These are phyloP conservation scores for Harpagus bidentatus DNA, from an alignment of 2,113 vertebrate species.

Conservation along the genomic window DNA sequence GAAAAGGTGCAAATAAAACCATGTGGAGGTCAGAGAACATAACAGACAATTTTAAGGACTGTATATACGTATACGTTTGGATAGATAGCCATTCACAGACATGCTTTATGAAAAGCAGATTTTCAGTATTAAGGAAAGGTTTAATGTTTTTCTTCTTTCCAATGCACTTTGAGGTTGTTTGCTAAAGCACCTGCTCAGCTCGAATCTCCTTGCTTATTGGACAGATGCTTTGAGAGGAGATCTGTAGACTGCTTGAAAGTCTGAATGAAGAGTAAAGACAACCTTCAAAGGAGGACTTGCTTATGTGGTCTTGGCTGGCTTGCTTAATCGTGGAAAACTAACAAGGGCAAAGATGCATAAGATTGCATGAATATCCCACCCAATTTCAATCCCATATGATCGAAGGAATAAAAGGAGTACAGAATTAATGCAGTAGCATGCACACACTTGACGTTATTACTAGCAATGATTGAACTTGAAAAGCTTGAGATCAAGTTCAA, in stretches of 20 bases:
- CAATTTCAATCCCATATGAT: background rate
- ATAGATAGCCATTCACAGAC: background rate
- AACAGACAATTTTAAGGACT: background rate
- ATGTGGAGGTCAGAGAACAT: background rate
- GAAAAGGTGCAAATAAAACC: background rate
- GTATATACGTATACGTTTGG: background rate
- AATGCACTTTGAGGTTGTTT: background rate
- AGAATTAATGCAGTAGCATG: conserved; percentile 11
- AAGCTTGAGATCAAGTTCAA: conserved; percentile 27
- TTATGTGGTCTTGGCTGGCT: background rate
- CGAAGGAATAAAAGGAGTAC: background rate
- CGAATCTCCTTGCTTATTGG: background rate
- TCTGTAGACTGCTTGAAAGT: conserved; percentile 1
- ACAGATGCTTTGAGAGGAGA: background rate
- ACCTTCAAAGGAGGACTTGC: conserved; percentile 5
- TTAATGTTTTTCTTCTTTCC: background rate
- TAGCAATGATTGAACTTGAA: conserved; percentile 25
- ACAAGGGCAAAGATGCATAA: conserved; percentile 2
- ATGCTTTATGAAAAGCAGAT: background rate
- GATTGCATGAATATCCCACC: background rate
- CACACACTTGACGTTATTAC: background rate
- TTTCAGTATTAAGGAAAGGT: background rate
- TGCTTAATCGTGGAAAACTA: conserved; percentile 19
- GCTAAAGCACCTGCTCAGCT: background rate
- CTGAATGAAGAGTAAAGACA: background rate